Evolutionary conservation across 2,888 invertebrate genomes (phyloP).

Genomic region (Notodonta dromedarius): DNA sequence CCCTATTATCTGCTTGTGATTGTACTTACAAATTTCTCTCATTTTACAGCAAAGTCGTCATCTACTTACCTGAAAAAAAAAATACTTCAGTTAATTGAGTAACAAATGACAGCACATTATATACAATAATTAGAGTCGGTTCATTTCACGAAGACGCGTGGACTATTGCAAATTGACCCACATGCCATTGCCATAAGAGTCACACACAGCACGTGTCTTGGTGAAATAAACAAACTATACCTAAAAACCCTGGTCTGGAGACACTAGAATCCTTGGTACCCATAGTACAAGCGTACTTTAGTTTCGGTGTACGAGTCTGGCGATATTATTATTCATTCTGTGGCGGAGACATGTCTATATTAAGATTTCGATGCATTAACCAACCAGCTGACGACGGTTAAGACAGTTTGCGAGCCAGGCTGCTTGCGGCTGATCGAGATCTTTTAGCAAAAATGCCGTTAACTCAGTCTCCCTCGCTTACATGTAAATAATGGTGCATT

Average conservation of each 20-base stretch:
- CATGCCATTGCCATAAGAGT: too few relatives aligned
- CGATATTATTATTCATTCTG: too few relatives aligned
- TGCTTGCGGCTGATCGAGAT: slow-evolving; percentile 34
- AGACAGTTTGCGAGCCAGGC: slow-evolving; percentile 25
- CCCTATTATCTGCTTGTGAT: background rate
- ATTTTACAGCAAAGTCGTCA: background rate
- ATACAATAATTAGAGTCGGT: too few relatives aligned
- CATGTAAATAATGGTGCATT: too few relatives aligned
- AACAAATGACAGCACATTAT: background rate
- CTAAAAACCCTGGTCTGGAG: too few relatives aligned
- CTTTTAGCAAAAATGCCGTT: slow-evolving; percentile 21
- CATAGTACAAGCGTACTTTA: too few relatives aligned
- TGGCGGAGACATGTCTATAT: slow-evolving; percentile 25
- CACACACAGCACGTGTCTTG: too few relatives aligned
- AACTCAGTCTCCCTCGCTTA: slow-evolving; percentile 12
- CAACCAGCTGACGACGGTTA: slow-evolving; percentile 35
- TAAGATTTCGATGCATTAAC: slow-evolving; percentile 21
- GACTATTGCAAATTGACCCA: too few relatives aligned
- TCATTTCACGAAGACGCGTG: too few relatives aligned
- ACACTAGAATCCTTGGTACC: too few relatives aligned
- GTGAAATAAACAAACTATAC: too few relatives aligned
- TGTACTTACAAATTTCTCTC: background rate
- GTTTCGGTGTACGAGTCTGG: too few relatives aligned
- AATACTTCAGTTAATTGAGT: background rate
- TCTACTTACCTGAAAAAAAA: background rate